Percentiles rank a stretch among this genome's conserved stretches.
These are phyloP conservation scores for Drosophila lowei DNA, from an alignment of 1,140 invertebrate genomes.

Conservation along the genomic window DNA sequence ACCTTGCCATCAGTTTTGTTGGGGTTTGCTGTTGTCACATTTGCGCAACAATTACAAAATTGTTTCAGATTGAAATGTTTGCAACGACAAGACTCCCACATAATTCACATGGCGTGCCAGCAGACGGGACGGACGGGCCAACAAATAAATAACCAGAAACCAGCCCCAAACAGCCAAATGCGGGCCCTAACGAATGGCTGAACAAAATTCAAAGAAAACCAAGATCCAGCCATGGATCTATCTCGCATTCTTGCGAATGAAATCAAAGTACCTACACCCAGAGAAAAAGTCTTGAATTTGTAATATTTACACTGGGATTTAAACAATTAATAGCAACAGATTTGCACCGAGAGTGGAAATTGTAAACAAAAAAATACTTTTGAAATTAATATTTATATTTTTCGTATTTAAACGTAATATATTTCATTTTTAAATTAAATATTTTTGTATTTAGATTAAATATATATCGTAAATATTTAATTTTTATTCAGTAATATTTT, in stretches of 20 bases:
- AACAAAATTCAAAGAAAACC: slow-evolving; percentile 27
- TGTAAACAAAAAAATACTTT: too few relatives aligned
- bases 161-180: slow-evolving; percentile 11
- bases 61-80: slow-evolving; percentile 53
- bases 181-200: slow-evolving; percentile 32
- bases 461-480: too few relatives aligned
- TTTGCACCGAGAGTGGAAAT: too few relatives aligned
- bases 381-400: too few relatives aligned
- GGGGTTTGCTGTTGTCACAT: slow-evolving; percentile 38
- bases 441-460: too few relatives aligned
- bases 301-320: too few relatives aligned
- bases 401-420: too few relatives aligned
- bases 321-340: too few relatives aligned
- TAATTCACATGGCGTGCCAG: slow-evolving; percentile 54
- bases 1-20: slow-evolving; percentile 45
- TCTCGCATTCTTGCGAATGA: slow-evolving; percentile 40
- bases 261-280: slow-evolving; percentile 31
- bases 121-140: background rate
- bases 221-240: slow-evolving; percentile 29
- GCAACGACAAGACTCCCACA: slow-evolving; percentile 54
- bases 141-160: slow-evolving; percentile 15
- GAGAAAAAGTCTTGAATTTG: background rate
- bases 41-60: slow-evolving; percentile 62
- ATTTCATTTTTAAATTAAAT: too few relatives aligned
- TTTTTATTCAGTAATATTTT: too few relatives aligned